Evolutionary conservation across 2,113 vertebrate genomes (phyloP), one percentile per base, ranked within the genome.

Genomic region (Carollia perspicillata): DNA sequence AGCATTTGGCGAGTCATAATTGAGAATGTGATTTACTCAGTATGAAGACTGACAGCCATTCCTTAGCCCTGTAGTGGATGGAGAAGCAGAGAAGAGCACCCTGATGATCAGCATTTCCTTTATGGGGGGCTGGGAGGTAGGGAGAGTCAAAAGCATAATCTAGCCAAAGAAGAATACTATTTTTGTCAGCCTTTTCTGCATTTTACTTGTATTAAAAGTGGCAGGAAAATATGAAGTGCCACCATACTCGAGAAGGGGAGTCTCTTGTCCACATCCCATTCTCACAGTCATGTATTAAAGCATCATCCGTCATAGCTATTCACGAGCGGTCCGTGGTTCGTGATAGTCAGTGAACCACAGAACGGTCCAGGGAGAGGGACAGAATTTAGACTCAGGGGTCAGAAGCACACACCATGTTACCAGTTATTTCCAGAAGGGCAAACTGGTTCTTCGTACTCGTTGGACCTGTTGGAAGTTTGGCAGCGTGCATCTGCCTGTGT

Each of bases 1-100:
- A 95, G 40, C 71, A 78, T 94, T 84, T 95, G 53, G 72, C 94
- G 79, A 95, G 17, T 85, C 97, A 60, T 89, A 94, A 84, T 92
- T 97, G 60, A n/a, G 44, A 49, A 35, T 95, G 18, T 96, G 94
- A 95, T 69, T 94, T 91, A 88, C 81, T 80, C 84, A 86, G 47
- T 89, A 20, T 88, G 58, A 69, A 91, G 60, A 91, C 68, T 90
- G 92, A 58, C 78, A 87, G 26, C 90, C 55, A 20, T 97, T 88
- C 78, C 77, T 88, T 77, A 89, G 84, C 35, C 16, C 75, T 58
- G 0, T 79, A 30, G 80, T 63, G 65, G 72, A 75, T 53, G 23
- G n/a, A 33, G 68, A 92, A 90, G 65, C 84, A 95, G 79, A 92
- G 42, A 75, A 68, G 90, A 89, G 47, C 22, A 72, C 58, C 60